Evolutionary conservation across 2,888 invertebrate genomes (phyloP).

Genomic region (Agonopterix alstromeriana): DNA sequence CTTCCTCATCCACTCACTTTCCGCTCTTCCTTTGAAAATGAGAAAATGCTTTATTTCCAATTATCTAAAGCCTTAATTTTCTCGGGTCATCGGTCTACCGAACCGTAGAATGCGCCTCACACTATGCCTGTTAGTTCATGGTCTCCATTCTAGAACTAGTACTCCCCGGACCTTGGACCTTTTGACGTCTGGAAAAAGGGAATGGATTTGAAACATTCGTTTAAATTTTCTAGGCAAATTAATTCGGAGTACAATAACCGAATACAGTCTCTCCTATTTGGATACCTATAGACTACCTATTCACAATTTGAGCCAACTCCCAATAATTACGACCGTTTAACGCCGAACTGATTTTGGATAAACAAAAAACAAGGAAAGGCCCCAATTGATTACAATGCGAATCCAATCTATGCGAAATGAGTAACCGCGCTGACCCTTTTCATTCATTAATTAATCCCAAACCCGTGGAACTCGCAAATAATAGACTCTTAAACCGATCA

Average conservation of each 20-base stretch:
- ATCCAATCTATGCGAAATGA: slow-evolving; percentile 54
- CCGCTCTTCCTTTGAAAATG: too few relatives aligned
- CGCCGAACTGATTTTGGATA: not conserved
- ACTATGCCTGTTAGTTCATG: too few relatives aligned
- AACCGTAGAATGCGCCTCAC: too few relatives aligned
- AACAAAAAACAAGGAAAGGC: slow-evolving; percentile 6
- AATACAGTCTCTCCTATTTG: not conserved
- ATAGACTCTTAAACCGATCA: slow-evolving; percentile 61
- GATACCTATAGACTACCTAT: too few relatives aligned
- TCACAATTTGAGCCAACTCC: not conserved
- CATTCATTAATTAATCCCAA: slow-evolving; percentile 67
- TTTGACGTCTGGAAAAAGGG: too few relatives aligned
- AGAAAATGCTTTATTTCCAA: too few relatives aligned
- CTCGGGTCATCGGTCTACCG: too few relatives aligned
- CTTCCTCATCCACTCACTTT: too few relatives aligned
- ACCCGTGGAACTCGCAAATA: slow-evolving; percentile 48
- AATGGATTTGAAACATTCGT: too few relatives aligned
- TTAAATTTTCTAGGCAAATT: not conserved
- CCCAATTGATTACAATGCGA: slow-evolving; percentile 43
- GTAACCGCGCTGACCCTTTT: slow-evolving; percentile 59
- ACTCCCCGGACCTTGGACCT: too few relatives aligned
- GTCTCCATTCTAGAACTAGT: too few relatives aligned
- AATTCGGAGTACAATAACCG: not conserved
- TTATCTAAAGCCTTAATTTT: too few relatives aligned
- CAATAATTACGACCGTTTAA: not conserved